These are phyloP conservation scores for Caenorhabditis sp. DNA, from an alignment of 2,888 invertebrate species.

Conservation along the genomic window DNA sequence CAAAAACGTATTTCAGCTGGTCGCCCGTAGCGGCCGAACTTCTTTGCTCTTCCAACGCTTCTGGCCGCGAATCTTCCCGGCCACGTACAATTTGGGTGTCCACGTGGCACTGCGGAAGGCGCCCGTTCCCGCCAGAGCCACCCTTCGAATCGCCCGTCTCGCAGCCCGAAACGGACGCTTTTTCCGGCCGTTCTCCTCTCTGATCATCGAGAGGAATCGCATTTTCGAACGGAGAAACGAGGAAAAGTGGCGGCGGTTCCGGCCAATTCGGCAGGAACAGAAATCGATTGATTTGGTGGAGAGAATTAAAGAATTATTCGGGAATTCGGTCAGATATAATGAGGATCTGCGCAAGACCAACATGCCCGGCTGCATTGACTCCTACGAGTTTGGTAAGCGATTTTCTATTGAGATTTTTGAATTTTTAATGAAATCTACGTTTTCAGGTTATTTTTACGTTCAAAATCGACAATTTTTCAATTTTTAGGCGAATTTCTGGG, in stretches of 20 bases:
- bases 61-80: conserved; percentile 48
- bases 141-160: conserved; percentile 36
- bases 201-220: conserved; percentile 53
- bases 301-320: conserved; percentile 64
- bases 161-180: conserved; percentile 49
- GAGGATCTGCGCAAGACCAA: conserved; percentile 58
- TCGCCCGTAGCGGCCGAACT: conserved; percentile 9
- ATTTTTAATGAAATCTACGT: too few species aligned
- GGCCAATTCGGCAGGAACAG: conserved; percentile 21
- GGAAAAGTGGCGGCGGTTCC: conserved; percentile 15
- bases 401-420: neutral
- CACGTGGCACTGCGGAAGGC: conserved; percentile 29
- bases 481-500: conserved; percentile 73
- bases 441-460: too few species aligned
- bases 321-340: conserved; percentile 72
- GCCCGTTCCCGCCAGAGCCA: conserved; percentile 15
- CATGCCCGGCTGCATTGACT: conserved; percentile 67
- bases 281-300: conserved; percentile 57
- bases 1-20: conserved; percentile 29
- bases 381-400: conserved; percentile 74
- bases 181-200: conserved; percentile 63
- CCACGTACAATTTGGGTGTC: conserved; percentile 39
- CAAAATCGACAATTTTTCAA: neutral
- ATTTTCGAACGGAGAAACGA: conserved; percentile 31
- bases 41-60: conserved; percentile 21